These are phyloP conservation scores for Endotricha flammealis DNA, from an alignment of 2,888 invertebrate genomes.

Conservation along the genomic window DNA sequence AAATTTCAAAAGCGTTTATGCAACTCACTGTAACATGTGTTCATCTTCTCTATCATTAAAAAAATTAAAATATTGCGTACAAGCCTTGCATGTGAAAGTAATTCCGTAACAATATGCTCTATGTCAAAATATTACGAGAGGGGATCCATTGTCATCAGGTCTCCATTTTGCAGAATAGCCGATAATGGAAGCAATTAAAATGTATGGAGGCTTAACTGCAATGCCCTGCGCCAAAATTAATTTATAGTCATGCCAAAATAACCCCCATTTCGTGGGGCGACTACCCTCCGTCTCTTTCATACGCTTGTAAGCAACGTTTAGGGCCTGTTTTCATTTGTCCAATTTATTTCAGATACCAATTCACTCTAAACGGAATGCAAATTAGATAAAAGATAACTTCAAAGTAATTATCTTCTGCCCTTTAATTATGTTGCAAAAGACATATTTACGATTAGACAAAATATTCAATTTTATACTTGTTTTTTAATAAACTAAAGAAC, in stretches of 20 bases:
- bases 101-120: conserved; percentile 34
- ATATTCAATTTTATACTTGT: no score
- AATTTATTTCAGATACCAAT: conserved; percentile 11
- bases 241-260: conserved; percentile 71
- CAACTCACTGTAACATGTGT: no score
- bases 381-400: neutral
- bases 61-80: no score
- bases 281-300: conserved; percentile 25
- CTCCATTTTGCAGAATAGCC: conserved; percentile 65
- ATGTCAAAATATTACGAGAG: conserved; percentile 43
- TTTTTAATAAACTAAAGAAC: no score
- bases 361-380: neutral
- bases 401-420: no score
- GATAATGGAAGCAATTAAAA: conserved; percentile 77
- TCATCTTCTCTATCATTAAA: no score
- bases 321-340: conserved; percentile 32
- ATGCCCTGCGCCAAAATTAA: conserved; percentile 72
- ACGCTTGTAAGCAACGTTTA: conserved; percentile 45
- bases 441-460: no score
- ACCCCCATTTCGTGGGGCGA: conserved; percentile 47
- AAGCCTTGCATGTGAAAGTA: no score
- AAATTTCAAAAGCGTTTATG: no score
- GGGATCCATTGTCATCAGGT: conserved; percentile 58
- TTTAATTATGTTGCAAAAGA: no score
- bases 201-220: conserved; percentile 77